Percentiles rank a stretch among this genome's conserved stretches.
Conservation (phyloP, 2,113 vertebrate species). For the Gymnocephalus cernua region DNA sequence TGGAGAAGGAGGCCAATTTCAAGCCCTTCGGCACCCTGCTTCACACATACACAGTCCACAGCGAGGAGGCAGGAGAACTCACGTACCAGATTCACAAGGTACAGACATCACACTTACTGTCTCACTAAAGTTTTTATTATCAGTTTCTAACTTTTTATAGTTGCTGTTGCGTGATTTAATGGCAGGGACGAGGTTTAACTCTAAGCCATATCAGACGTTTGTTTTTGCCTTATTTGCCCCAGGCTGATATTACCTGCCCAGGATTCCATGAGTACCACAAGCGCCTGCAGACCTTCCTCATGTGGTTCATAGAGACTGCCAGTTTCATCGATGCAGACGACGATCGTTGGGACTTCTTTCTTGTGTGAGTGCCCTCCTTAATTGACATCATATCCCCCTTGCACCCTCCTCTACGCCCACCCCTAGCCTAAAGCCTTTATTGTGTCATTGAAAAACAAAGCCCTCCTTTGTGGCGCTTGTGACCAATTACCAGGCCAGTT, state of each 20-base stretch:
- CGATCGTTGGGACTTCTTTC: constrained; percentile 99
- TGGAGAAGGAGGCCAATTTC: constrained; percentile 98
- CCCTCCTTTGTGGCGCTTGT: constrained; percentile 90
- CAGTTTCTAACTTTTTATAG: neutral
- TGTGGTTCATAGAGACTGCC: constrained; percentile 99
- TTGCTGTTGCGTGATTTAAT: neutral
- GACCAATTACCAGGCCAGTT: constrained; percentile 98
- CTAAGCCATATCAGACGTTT: neutral
- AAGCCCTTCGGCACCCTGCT: constrained; percentile 93
- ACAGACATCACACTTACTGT: constrained; percentile 39
- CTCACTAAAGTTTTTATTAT: neutral
- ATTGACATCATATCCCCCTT: constrained; percentile 85
- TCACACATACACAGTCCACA: constrained; percentile 92
- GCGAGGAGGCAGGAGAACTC: constrained; percentile 92
- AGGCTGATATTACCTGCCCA: constrained; percentile 94
- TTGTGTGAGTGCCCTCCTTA: constrained; percentile 95
- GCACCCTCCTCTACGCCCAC: constrained; percentile 29
- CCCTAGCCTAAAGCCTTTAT: constrained; percentile 82
- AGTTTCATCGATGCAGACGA: constrained; percentile 99
- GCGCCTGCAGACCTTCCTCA: constrained; percentile 98
- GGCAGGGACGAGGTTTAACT: neutral
- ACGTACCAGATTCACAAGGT: constrained; percentile 96
- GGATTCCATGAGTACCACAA: constrained; percentile 98
- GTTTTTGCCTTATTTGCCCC: constrained; percentile 51
- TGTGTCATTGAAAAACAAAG: constrained; percentile 84